A percentile compares a stretch with the other conserved stretches of the same genome.
These are phyloP conservation scores for Pocota personata DNA, from an alignment of 2,888 invertebrate genomes.

Conservation along the genomic window DNA sequence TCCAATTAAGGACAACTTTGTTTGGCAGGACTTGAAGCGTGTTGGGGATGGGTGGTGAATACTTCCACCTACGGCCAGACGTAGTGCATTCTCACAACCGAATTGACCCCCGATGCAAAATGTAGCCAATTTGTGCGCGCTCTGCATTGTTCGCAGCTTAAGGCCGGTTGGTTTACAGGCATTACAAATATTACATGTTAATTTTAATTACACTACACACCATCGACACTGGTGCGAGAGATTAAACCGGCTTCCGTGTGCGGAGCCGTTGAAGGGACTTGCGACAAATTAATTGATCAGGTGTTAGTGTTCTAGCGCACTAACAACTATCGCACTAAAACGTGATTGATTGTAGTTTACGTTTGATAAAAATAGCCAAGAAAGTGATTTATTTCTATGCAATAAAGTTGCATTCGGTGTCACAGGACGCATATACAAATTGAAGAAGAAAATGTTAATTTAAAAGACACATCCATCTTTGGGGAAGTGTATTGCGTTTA, in stretches of 20 bases:
- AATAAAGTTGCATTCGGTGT: constrained; percentile 59
- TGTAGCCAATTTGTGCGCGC: constrained; percentile 70
- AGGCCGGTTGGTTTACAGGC: constrained; percentile 59
- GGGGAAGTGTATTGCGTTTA: background rate
- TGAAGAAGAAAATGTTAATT: constrained; percentile 4
- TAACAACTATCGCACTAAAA: no score
- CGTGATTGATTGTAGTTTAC: constrained; percentile 48
- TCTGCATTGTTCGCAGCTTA: constrained; percentile 72
- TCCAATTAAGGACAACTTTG: constrained; percentile 70
- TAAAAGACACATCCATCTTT: constrained; percentile 52
- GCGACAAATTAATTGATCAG: constrained; percentile 70
- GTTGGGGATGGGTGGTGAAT: background rate
- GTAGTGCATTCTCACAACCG: background rate
- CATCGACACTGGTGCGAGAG: constrained; percentile 64
- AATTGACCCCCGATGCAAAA: constrained; percentile 5
- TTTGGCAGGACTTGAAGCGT: constrained; percentile 17
- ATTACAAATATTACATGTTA: constrained; percentile 74
- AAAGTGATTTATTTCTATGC: constrained; percentile 60
- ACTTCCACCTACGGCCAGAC: background rate
- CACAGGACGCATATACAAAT: background rate
- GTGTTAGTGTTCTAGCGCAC: constrained; percentile 37
- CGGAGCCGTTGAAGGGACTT: constrained; percentile 58
- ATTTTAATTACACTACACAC: constrained; percentile 69
- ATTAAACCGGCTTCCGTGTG: constrained; percentile 58
- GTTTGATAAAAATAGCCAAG: constrained; percentile 25